Conservation (phyloP, 2,113 vertebrate genomes). For the Salvelinus sp. region DNA sequence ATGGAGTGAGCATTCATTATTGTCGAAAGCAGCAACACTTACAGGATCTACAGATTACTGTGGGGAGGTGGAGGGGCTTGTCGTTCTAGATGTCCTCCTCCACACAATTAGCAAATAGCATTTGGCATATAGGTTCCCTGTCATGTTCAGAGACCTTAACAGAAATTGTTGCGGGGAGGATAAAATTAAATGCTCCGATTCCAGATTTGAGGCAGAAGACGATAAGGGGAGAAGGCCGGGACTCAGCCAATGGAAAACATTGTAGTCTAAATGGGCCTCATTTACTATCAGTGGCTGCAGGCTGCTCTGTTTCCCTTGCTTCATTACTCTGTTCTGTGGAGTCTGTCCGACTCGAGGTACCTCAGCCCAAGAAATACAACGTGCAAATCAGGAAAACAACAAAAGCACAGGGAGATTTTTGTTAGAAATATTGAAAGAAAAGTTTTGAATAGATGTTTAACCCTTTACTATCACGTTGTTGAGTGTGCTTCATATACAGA, state of each 20-base stretch:
- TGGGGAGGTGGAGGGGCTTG: neutral
- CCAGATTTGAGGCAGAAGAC: neutral
- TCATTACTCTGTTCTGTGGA: conserved; percentile 40
- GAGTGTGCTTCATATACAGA: neutral
- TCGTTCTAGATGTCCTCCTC: neutral
- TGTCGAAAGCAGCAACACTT: conserved; percentile 20
- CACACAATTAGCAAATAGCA: neutral
- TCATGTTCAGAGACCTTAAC: neutral
- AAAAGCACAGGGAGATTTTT: conserved; percentile 11
- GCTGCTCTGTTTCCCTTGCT: conserved; percentile 18
- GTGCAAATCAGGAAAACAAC: neutral
- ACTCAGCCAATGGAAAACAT: conserved; percentile 27
- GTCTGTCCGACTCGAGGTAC: conserved; percentile 3
- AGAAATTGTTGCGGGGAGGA: neutral
- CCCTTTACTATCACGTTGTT: neutral
- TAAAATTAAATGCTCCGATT: neutral
- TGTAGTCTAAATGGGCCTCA: conserved; percentile 32
- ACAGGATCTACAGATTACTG: conserved; percentile 7
- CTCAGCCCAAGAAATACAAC: neutral
- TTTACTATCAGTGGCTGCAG: conserved; percentile 35
- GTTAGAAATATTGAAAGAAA: neutral
- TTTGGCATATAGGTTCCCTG: neutral
- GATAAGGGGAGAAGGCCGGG: neutral
- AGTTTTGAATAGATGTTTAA: neutral
- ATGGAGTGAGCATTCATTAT: neutral